Evolutionary conservation across 2,797 vertebrate genomes (phyloP), one percentile per base, ranked within the genome.

Genomic region (Pseudochromis fuscus): DNA sequence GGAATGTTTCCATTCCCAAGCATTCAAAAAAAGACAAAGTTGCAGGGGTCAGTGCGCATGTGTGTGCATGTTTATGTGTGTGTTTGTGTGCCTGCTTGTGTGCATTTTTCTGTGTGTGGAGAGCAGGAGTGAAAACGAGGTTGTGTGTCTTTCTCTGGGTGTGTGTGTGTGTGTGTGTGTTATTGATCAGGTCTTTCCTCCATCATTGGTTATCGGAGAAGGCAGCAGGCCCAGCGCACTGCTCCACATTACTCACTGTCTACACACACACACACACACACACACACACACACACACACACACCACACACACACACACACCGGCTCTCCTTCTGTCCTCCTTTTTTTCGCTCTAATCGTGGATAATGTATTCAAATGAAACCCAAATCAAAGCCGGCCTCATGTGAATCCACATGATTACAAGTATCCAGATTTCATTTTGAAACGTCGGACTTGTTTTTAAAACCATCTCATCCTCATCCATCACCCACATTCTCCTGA

Each of bases 1-100:
- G 82, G 87, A 91, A 92, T 91, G 85, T 92, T 91, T 91, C 90
- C 88, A 91, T 92, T 91, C 90, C 84, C 88, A 90, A 86, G 84
- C 81, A 70, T 82, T 84, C 67, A 86, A 73, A 91, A 89, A 86
- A 86, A 77, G 81, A 75, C 16, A 0, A 67, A 79, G 77, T 77
- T 78, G 69, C 67, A 80, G 60, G 82, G 87, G 85, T 91, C 82
- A 86, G 53, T 75, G 67, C 77, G 80, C 62, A 2, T 59, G 19
- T 78, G 33, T 75, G 61, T 55, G 38, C 5, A 8, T 73, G 50
- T 66, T 10, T 59, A 4, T 53, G 30, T 37, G 24, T 63, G 15
- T 53, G 19, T 52, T 7, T 45, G 52, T 56, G 10, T 56, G 49
- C n/a, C 7, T 64, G 69, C 11, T 2, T 67, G 31, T 13, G 53